Evolutionary conservation across 2,113 vertebrate genomes (phyloP).

Genomic region (Penelope pileata): DNA sequence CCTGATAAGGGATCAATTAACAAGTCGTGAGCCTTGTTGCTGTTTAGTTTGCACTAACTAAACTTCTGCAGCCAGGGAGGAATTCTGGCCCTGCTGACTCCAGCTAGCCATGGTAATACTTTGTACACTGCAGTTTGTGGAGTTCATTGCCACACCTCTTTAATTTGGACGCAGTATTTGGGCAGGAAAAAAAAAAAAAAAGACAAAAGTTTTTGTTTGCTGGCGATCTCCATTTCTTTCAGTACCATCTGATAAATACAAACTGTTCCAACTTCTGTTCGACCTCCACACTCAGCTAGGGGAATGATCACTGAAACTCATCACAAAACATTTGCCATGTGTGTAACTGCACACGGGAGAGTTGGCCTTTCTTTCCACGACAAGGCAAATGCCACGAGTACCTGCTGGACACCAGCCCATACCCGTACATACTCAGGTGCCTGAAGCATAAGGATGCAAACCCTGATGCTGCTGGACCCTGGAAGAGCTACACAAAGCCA

Average conservation of each 20-base stretch:
- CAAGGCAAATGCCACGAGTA: not conserved
- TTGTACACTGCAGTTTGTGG: not conserved
- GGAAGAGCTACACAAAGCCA: not conserved
- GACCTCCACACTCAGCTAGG: fast-evolving
- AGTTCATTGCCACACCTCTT: not conserved
- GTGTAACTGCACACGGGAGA: not conserved
- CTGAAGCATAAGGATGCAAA: not conserved
- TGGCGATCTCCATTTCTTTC: not conserved
- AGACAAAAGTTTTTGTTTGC: not conserved
- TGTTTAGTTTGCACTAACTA: not conserved
- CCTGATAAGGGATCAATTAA: slow-evolving; percentile 25
- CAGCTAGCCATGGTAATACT: not conserved
- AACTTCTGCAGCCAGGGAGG: not conserved
- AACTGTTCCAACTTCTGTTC: not conserved
- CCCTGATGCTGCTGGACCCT: too few relatives aligned
- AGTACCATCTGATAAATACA: not conserved
- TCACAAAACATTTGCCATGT: not conserved
- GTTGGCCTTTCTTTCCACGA: not conserved
- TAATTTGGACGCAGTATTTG: not conserved
- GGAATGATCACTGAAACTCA: not conserved
- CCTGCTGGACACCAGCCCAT: not conserved
- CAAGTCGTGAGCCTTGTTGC: not conserved
- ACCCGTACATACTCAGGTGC: not conserved
- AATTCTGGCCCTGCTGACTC: not conserved
- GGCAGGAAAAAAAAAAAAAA: not conserved